Conservation (phyloP, 2,888 invertebrate species). For the Microctonus aethiopoides region DNA sequence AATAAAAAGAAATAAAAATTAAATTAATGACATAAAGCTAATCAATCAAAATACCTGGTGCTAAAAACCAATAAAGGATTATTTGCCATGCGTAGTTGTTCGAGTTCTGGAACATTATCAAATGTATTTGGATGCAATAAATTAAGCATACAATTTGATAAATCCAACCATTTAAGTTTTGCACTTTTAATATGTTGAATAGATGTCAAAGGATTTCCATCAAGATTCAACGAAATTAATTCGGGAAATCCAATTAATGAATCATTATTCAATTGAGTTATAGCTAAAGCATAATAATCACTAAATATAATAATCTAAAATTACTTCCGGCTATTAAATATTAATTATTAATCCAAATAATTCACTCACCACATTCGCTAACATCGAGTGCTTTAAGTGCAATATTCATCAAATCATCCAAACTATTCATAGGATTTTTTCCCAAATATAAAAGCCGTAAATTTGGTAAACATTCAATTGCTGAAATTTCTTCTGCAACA, state of each 20-base stretch:
- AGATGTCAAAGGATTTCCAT: constrained; percentile 70
- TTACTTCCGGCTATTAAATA: neutral
- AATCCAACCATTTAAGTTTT: constrained; percentile 56
- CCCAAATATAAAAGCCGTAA: constrained; percentile 75
- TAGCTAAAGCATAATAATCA: constrained; percentile 41
- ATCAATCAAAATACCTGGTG: constrained; percentile 51
- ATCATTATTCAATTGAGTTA: constrained; percentile 74
- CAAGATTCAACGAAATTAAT: constrained; percentile 76
- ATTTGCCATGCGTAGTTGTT: constrained; percentile 56
- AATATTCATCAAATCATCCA: constrained; percentile 72
- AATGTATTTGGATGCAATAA: constrained; percentile 56
- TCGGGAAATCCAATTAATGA: constrained; percentile 74
- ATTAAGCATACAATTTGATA: constrained; percentile 60
- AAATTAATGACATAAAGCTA: too few species aligned
- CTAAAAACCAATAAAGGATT: constrained; percentile 59
- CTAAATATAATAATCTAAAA: neutral
- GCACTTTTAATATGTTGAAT: constrained; percentile 52
- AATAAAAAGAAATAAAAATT: neutral
- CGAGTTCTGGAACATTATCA: constrained; percentile 53
- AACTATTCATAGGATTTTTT: constrained; percentile 71
- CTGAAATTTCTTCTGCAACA: constrained; percentile 66
- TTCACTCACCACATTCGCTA: constrained; percentile 70
- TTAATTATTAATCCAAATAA: constrained; percentile 6
- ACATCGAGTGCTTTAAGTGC: constrained; percentile 73
- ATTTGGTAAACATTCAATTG: constrained; percentile 59